Base-by-base conservation (phyloP, 2,888 invertebrate species). In the Bellardia bayeri region DNA sequence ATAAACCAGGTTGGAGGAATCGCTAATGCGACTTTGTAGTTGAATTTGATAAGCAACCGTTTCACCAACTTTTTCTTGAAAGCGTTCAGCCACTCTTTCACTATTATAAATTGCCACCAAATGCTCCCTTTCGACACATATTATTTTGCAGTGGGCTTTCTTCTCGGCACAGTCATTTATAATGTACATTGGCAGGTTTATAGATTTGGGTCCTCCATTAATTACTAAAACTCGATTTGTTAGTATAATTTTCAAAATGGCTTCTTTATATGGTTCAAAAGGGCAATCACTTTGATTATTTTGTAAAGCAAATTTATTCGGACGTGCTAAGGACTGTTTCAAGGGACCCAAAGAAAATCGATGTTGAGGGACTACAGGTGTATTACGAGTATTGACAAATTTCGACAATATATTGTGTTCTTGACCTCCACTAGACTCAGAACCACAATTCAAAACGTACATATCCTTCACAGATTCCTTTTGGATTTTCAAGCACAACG, bases 81-180 rank as follows among this genome's bases (percentile, higher is more conserved):
- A 94, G 91, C 97, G 97, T 80, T 94, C 94, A 0, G 95, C 94
- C 40, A 95, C 98, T 91, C 98, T 94, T 92, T 98, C 98, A 0
- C 98, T 97, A 1, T 98, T 96, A 1, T 97, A 96, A 2, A 98
- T 96, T 0, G 98, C 98, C 0, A 98, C 96, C 71, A 99, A 95
- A 90, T 98, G 94, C 78, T 98, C 94, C 0, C 98, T 98, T 93
- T 99, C 98, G 0, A 98, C 97, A 93, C 98, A 98, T 91, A 99
- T 96, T 88, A 99, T 97, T 86, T 98, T 95, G 89, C 97, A 97
- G 0, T 95, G 95, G 90, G 95, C 95, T 84, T 95, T 95, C 90
- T 92, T 94, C 91, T 92, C 94, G 90, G 94, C 95, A 90, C 94
- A 96, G 93, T 97, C 95, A 90, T 99, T 98, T 88, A 99, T 93